Base-by-base conservation (phyloP, 2,113 vertebrate species). In the Phyllopteryx taeniolatus region DNA sequence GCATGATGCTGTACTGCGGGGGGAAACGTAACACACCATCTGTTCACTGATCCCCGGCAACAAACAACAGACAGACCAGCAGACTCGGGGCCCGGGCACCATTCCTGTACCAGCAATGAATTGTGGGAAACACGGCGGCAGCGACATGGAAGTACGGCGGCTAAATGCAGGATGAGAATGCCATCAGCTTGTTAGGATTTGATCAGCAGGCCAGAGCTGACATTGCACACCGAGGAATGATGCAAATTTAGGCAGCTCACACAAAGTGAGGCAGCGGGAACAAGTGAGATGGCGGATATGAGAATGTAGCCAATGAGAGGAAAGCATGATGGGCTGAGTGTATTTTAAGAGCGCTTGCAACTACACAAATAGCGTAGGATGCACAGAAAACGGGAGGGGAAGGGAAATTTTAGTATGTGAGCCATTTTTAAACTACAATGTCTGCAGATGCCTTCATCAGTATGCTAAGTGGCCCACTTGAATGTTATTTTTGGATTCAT, bases 31-130 rank as follows among this genome's bases (percentile, higher is more conserved):
- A 75, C 67, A 4, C 66, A 65, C 89, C 88, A 90, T 91, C 90
- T 92, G 90, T 85, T 88, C 83, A 42, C 74, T 53, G 19, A 87
- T 83, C 78, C 82, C 79, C 73, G 43, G 81, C 80, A 89, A 86
- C 83, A 84, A 87, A 88, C 79, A 86, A 83, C 79, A 80, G 60
- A 83, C 75, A 79, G 79, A 85, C 80, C 81, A 69, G 64, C 73
- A 80, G 78, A 82, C 74, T 57, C 77, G 70, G 4, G 59, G 61
- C 75, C 63, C 72, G 9, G 70, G 67, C 75, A 81, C 76, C 77
- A 53, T 76, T 80, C 80, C 66, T 20, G 71, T 77, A 84, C 80
- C 76, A 71, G 87, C 77, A 76, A 83, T 71, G 83, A 59, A 83
- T 77, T 78, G 74, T 82, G 79, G 85, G 83, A 80, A 88, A 71